Conservation (phyloP, 2,888 invertebrate genomes). For the Pollenia griseotomentosa region DNA sequence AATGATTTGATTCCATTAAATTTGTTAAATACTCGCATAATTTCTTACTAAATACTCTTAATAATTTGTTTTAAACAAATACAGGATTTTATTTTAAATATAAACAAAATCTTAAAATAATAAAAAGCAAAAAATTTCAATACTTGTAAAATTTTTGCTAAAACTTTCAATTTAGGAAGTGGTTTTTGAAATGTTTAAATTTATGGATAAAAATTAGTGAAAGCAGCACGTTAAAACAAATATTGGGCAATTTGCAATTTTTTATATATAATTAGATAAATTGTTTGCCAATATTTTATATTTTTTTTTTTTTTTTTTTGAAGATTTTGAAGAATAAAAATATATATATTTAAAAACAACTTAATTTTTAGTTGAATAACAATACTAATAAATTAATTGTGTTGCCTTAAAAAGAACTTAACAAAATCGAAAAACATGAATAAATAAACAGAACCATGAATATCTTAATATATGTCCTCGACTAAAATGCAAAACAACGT, state of each 20-base stretch:
- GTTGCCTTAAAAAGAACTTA: no score
- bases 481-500: no score
- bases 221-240: slow-evolving; percentile 4
- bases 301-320: no score
- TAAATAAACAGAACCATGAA: no score
- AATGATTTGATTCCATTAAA: neutral
- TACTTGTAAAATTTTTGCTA: neutral
- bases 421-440: no score
- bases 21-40: slow-evolving; percentile 1
- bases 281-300: no score
- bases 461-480: no score
- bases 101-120: neutral
- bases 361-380: neutral
- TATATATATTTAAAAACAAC: neutral
- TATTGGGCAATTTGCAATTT: neutral
- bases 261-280: neutral
- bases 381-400: no score
- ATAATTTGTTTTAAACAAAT: neutral
- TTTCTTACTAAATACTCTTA: neutral
- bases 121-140: neutral
- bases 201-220: neutral
- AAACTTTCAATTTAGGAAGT: slow-evolving; percentile 14
- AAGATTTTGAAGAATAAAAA: neutral
- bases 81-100: neutral
- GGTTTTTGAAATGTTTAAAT: neutral